Evolutionary conservation across 2,113 vertebrate species (phyloP), one percentile per base, ranked within the genome.

Genomic region (Calidris pygmaea): DNA sequence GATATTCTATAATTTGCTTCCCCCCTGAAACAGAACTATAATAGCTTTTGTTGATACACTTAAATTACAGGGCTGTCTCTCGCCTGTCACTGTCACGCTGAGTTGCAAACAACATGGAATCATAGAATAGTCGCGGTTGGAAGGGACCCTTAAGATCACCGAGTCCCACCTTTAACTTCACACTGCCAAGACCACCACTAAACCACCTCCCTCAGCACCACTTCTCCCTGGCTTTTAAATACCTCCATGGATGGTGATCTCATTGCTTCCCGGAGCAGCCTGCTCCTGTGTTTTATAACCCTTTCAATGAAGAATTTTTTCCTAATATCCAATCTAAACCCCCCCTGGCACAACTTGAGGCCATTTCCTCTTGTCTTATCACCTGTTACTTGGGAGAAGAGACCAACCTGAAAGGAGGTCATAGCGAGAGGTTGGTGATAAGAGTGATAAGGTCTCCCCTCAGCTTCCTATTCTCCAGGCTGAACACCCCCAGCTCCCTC

Each of bases 1-100:
- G 12, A 39, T 58, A 39, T 8, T 77, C 84, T 3, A 35, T n/a
- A 18, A 80, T n/a, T 37, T 35, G 17, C 6, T 67, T 14, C 14
- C 27, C 20, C 17, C 35, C 22, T 8, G 9, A 37, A 29, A n/a
- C 0, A 27, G 12, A 60, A 21, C 1, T 3, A 29, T 0, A 45
- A 0, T 17, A 87, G 26, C 22, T 67, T 81, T 66, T 43, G 45
- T 7, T 48, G 10, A 59, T 43, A 23, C 1, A 29, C 10, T 37
- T 53, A 21, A 15, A 20, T n/a, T 55, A 32, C 0, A 32, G 2
- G 8, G 4, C 12, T 67, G 17, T 47, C 10, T 62, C 39, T 32
- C 27, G 4, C 47, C 26, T 16, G 65, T 72, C 43, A 9, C 10
- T 43, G 18, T 45, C 34, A 3, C 0, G 23, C 12, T 17, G 14